A percentile compares a stretch with the other conserved stretches of the same genome.
Conservation (phyloP, 2,888 invertebrate species). For the Drosophila nigritarsus region DNA sequence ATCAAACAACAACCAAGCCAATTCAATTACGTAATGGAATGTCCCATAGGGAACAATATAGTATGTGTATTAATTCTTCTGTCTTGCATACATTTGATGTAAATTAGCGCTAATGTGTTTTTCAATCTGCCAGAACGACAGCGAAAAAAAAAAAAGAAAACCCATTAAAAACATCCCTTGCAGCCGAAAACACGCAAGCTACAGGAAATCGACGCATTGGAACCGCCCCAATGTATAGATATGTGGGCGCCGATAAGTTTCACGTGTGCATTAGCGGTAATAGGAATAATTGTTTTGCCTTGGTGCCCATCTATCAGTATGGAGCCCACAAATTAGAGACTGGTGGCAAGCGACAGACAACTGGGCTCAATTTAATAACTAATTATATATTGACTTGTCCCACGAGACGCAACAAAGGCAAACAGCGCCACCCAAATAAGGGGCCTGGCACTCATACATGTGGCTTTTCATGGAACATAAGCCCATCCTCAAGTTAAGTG, state of each 20-base stretch:
- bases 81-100: background rate
- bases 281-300: conserved; percentile 31
- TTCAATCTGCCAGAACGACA: conserved; percentile 16
- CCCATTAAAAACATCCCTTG: conserved; percentile 41
- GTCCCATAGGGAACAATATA: background rate
- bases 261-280: conserved; percentile 49
- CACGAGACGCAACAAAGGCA: conserved; percentile 13
- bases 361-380: conserved; percentile 39
- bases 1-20: background rate
- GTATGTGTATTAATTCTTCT: conserved; percentile 5
- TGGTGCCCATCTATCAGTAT: conserved; percentile 37
- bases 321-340: conserved; percentile 8
- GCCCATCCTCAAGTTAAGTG: conserved; percentile 30
- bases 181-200: conserved; percentile 32
- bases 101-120: conserved; percentile 40
- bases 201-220: background rate
- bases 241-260: conserved; percentile 34
- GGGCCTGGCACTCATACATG: background rate
- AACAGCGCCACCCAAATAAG: conserved; percentile 11
- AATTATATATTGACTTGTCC: conserved; percentile 53
- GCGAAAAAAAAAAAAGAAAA: background rate
- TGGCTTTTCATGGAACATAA: background rate
- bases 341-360: background rate
- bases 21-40: conserved; percentile 47
- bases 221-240: conserved; percentile 13